These are phyloP conservation scores for Cactoblastis cactorum DNA, from an alignment of 2,888 invertebrate species.

Conservation along the genomic window DNA sequence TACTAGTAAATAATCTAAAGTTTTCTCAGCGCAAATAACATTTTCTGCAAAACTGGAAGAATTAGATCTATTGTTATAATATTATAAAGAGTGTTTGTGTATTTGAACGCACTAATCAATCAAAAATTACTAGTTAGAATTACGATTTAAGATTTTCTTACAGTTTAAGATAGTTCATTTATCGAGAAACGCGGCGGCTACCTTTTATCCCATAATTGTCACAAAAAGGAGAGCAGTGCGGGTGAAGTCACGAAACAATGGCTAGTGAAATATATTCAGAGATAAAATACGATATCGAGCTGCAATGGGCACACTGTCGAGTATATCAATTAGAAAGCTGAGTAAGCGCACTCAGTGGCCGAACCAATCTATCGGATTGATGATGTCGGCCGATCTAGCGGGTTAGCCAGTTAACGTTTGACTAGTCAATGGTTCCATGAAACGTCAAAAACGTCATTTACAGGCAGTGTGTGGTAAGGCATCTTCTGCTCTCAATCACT, in stretches of 20 bases:
- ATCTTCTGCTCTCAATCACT: not conserved
- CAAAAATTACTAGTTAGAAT: too few relatives aligned
- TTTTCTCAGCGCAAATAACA: not conserved
- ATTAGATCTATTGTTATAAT: too few relatives aligned
- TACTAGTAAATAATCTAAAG: not conserved
- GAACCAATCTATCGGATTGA: conserved; percentile 10
- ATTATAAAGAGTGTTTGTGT: too few relatives aligned
- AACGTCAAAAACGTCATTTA: not conserved
- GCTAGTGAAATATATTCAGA: not conserved
- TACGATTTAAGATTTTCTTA: too few relatives aligned
- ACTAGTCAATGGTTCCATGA: not conserved
- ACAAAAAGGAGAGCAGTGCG: too few relatives aligned
- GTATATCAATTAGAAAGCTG: conserved; percentile 16
- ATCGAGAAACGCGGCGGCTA: too few relatives aligned
- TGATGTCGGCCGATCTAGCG: conserved; percentile 10
- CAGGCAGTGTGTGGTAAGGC: not conserved
- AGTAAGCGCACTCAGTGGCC: conserved; percentile 12
- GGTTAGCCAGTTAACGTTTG: conserved; percentile 7
- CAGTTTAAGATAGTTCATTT: too few relatives aligned
- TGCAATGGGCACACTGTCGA: conserved; percentile 6
- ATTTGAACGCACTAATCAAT: too few relatives aligned
- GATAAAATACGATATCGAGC: not conserved
- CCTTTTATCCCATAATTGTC: too few relatives aligned
- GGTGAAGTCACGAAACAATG: too few relatives aligned
- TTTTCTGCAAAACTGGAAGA: not conserved